Evolutionary conservation across 2,888 invertebrate species (phyloP), one percentile per base, ranked within the genome.

Genomic region (Xanthorhoe designata): DNA sequence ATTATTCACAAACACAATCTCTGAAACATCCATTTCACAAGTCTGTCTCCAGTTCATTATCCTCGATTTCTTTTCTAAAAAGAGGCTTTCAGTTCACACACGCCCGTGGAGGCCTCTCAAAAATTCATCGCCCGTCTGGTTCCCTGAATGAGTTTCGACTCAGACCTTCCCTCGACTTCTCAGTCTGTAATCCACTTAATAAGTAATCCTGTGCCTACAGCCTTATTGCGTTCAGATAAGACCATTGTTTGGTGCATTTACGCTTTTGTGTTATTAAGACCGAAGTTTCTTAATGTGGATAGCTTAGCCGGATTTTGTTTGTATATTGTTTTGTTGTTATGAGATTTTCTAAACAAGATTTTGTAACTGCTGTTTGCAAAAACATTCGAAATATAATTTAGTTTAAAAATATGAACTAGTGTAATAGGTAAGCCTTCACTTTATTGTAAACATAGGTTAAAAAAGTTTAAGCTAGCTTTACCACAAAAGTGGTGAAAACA

Each of bases 111-210:
- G 90, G 82, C 89, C 91, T 87, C 91, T 92, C 91, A 92, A 92
- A 92, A 91, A 92, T 92, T 92, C 92, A 92, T 91, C 91, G 90
- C 87, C 90, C 89, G 92, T 92, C 92, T 91, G 88, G 86, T 77
- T 75, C 77, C 80, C 78, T 78, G 89, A 86, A 91, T 90, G 88
- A 78, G 85, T 82, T 86, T 84, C 81, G 75, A 83, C 81, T 80
- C 81, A 78, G 83, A 81, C 80, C 81, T 78, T 72, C 75, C 68
- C 78, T 76, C 75, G 82, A 79, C 82, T 84, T 79, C 81, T 80
- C 73, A 77, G 74, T 75, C 73, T 66, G 84, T 92, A 91, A 92
- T 91, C 87, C 85, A 82, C 85, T 90, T 91, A 91, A 87, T 91
- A 91, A 88, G 88, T 89, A 84, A 89, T 88, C 82, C 80, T 83